Conservation (phyloP, 2,113 vertebrate species). For the Cyprinus carpio region DNA sequence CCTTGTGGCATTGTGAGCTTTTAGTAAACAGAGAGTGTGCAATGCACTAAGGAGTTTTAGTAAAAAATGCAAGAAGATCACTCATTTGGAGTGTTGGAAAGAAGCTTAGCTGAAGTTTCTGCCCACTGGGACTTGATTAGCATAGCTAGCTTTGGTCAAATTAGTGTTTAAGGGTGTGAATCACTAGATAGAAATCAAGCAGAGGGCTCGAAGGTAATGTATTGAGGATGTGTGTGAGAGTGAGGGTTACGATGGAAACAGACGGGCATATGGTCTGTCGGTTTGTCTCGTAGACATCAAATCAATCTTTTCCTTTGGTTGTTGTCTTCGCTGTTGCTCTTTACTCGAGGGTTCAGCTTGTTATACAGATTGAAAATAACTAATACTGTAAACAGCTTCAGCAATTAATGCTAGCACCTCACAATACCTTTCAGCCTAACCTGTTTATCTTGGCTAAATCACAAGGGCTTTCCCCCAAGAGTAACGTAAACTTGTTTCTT, state of each 20-base stretch:
- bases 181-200: not conserved
- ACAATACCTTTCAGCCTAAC: conserved; percentile 13
- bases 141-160: not conserved
- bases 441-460: conserved; percentile 31
- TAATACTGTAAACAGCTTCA: conserved; percentile 15
- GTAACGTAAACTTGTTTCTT: conserved; percentile 42
- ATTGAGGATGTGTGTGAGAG: not conserved
- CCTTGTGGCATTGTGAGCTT: conserved; percentile 14
- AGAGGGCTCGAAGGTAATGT: not conserved
- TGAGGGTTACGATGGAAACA: conserved; percentile 6
- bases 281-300: not conserved
- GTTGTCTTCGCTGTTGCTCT: not conserved
- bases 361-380: not conserved
- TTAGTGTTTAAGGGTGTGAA: not conserved
- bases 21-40: conserved; percentile 12
- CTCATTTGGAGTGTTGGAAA: not conserved
- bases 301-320: not conserved
- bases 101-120: not conserved
- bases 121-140: not conserved
- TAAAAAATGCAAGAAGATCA: not conserved
- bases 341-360: not conserved
- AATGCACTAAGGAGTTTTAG: not conserved
- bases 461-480: conserved; percentile 22
- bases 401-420: conserved; percentile 42
- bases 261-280: not conserved